Evolutionary conservation across 2,888 invertebrate genomes (phyloP).

Genomic region (Papilio elwesi): DNA sequence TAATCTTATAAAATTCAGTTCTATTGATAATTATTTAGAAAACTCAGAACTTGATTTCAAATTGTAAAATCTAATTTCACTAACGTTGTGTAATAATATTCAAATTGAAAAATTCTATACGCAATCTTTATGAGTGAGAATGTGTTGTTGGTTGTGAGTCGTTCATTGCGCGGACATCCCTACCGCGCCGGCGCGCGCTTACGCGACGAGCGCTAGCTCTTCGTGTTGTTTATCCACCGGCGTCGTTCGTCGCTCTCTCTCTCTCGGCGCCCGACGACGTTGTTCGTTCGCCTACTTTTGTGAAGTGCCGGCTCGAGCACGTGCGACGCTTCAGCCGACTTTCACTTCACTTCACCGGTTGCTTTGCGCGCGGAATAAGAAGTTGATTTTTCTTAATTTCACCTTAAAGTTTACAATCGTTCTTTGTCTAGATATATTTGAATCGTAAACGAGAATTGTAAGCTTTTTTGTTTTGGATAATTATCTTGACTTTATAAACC

Average conservation of each 20-base stretch:
- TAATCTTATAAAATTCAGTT: too few species aligned
- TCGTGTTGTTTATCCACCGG: slow-evolving; percentile 41
- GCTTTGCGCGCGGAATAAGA: slow-evolving; percentile 46
- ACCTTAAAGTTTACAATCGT: slow-evolving; percentile 14
- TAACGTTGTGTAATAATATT: neutral
- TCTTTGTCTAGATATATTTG: too few species aligned
- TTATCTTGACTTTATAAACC: too few species aligned
- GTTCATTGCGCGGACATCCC: slow-evolving; percentile 54
- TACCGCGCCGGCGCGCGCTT: slow-evolving; percentile 55
- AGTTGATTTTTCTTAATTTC: slow-evolving; percentile 45
- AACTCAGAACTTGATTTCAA: neutral
- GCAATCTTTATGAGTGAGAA: neutral
- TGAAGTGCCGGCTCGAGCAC: slow-evolving; percentile 54
- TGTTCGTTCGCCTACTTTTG: slow-evolving; percentile 58
- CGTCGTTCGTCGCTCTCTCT: slow-evolving; percentile 7
- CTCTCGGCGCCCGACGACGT: slow-evolving; percentile 26
- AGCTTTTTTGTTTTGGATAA: too few species aligned
- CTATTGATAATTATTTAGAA: too few species aligned
- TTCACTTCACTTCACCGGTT: slow-evolving; percentile 70
- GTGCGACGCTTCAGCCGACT: slow-evolving; percentile 57
- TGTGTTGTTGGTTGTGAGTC: slow-evolving; percentile 5
- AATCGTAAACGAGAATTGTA: too few species aligned
- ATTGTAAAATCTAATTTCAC: neutral
- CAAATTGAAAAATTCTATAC: neutral
- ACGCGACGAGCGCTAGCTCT: slow-evolving; percentile 28